Conservation (phyloP, 2,888 invertebrate genomes). For the Epinotia demarniana region DNA sequence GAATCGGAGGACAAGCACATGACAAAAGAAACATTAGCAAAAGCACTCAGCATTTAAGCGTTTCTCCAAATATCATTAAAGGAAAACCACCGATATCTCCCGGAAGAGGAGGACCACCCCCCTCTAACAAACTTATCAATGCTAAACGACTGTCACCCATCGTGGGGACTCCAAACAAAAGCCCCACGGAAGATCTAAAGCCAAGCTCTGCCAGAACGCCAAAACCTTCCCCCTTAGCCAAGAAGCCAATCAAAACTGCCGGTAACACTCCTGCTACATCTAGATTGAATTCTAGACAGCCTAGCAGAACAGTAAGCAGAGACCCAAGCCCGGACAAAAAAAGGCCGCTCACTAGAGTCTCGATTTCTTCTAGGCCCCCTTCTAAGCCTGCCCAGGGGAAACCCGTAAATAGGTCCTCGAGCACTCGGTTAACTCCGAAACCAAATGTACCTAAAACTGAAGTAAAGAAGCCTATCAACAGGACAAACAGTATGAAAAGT, state of each 20-base stretch:
- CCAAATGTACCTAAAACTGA: constrained; percentile 66
- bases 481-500: constrained; percentile 77
- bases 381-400: constrained; percentile 58
- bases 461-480: constrained; percentile 69
- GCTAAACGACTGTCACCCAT: constrained; percentile 80
- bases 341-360: constrained; percentile 57
- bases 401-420: constrained; percentile 66
- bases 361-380: constrained; percentile 47
- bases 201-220: constrained; percentile 66
- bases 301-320: constrained; percentile 73
- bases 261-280: constrained; percentile 72
- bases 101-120: constrained; percentile 77
- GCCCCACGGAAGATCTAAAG: constrained; percentile 73
- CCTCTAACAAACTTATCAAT: constrained; percentile 75
- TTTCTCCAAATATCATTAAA: constrained; percentile 71
- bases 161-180: constrained; percentile 81
- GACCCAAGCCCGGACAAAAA: constrained; percentile 78
- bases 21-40: constrained; percentile 74
- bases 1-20: constrained; percentile 72
- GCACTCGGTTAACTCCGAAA: constrained; percentile 66
- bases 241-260: constrained; percentile 68
- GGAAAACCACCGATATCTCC: constrained; percentile 81
- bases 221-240: constrained; percentile 64
- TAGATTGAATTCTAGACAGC: constrained; percentile 76
- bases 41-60: constrained; percentile 73